Base-by-base conservation (phyloP, 2,888 invertebrate genomes). In the Octonoba sinensis region DNA sequence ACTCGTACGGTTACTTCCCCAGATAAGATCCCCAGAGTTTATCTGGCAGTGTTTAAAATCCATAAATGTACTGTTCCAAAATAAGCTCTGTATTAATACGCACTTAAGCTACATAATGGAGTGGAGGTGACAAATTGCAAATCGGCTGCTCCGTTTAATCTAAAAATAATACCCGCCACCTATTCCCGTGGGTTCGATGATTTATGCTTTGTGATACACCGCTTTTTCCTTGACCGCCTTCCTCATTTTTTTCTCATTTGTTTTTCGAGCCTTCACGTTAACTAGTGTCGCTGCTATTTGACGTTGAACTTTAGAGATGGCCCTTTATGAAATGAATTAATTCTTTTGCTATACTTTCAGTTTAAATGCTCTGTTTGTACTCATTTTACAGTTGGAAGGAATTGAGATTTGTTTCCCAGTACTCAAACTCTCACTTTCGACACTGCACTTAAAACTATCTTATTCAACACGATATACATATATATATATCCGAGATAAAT, bases 61-160 rank as follows among this genome's bases (percentile, higher is more conserved):
- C 79, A 64, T 73, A 69, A 57, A 73, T 62, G 62, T 62, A 54
- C 69, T 67, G 79, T 60, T 79, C 72, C 56, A 81, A 81, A 81
- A 81, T 81, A 81, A 81, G 62, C 72, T 73, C 12, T 24, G 79
- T 54, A 81, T 81, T 81, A 81, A 81, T 81, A 81, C 79, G 67
- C 79, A 69, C 79, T 81, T 81, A 81, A 73, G 66, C 46, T 73
- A 73, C 79, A 82, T 82, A 82, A 82, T 82, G 81, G 81, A 75
- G 59, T 62, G 27, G 16, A 70, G 75, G 82, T 82, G 82, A 75
- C 75, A 75, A 82, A 81, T 81, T 81, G 81, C 69, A 74, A 81
- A 82, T 82, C 82, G 75, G 70, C 71, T 82, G 51, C 51, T 51
- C 64, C 75, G 51, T 82, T 79, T 75, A 82, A 82, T 75, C 82